Percentiles rank a stretch among this genome's conserved stretches.
These are phyloP conservation scores for Deilephila elpenor DNA, from an alignment of 2,888 invertebrate species.

Conservation along the genomic window DNA sequence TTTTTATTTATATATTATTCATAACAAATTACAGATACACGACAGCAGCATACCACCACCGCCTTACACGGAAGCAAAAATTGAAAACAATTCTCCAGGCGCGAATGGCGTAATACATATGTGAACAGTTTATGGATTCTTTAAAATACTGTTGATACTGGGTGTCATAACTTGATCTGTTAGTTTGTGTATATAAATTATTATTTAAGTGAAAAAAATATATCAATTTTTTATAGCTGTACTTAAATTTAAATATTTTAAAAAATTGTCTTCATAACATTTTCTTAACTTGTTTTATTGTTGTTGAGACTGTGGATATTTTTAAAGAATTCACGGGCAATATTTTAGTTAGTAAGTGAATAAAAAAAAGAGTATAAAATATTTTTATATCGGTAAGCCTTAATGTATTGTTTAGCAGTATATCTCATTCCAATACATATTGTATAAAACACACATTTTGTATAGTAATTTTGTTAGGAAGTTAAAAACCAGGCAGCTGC, in stretches of 20 bases:
- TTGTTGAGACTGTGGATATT: no score
- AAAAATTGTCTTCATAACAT: background rate
- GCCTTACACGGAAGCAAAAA: constrained; percentile 65
- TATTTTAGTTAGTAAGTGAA: no score
- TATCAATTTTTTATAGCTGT: no score
- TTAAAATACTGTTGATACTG: background rate
- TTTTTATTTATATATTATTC: background rate
- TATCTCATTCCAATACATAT: no score
- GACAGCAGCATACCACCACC: constrained; percentile 76
- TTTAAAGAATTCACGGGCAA: no score
- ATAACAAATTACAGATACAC: constrained; percentile 61
- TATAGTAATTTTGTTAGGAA: no score
- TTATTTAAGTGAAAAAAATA: background rate
- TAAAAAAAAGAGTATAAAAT: no score
- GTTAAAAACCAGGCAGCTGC: no score
- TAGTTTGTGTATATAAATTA: constrained; percentile 10
- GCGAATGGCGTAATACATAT: constrained; percentile 50
- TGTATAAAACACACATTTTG: no score
- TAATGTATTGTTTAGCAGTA: no score
- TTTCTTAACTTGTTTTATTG: no score
- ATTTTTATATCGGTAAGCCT: no score
- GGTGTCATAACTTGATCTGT: constrained; percentile 21
- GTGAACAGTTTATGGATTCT: constrained; percentile 35
- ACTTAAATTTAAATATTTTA: background rate
- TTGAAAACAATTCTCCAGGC: constrained; percentile 51